Conservation (phyloP, 1,140 invertebrate species). For the Trachymyrmex septentrionalis region DNA sequence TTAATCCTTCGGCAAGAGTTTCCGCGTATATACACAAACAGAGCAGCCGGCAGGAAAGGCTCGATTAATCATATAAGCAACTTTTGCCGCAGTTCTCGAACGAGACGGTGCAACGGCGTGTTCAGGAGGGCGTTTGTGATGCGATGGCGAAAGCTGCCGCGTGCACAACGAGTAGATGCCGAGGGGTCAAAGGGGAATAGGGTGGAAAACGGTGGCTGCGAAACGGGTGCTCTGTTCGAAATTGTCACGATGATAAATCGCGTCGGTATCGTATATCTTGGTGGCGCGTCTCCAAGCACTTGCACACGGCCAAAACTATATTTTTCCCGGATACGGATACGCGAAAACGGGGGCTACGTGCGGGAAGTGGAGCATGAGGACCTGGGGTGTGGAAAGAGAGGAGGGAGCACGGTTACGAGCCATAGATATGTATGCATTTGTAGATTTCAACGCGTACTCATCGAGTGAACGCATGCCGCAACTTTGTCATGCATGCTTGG, state of each 20-base stretch:
- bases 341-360: conserved; percentile 44
- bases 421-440: conserved; percentile 47
- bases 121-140: conserved; percentile 14
- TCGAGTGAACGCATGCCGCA: conserved; percentile 53
- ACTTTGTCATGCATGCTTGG: conserved; percentile 58
- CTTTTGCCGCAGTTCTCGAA: conserved; percentile 68
- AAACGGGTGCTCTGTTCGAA: conserved; percentile 65
- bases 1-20: conserved; percentile 64
- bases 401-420: neutral
- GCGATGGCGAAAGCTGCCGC: conserved; percentile 26
- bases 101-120: conserved; percentile 38
- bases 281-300: conserved; percentile 65
- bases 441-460: conserved; percentile 52
- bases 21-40: conserved; percentile 36
- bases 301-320: conserved; percentile 59
- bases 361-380: conserved; percentile 38
- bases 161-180: neutral
- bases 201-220: conserved; percentile 30
- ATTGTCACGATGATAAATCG: conserved; percentile 77
- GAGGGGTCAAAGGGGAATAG: neutral
- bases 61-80: conserved; percentile 77
- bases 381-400: neutral
- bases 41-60: conserved; percentile 48
- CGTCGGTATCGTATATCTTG: conserved; percentile 67
- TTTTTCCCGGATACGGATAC: conserved; percentile 60